Evolutionary conservation across 2,797 vertebrate species (phyloP).

Genomic region (Xiphorhynchus erythropygius): DNA sequence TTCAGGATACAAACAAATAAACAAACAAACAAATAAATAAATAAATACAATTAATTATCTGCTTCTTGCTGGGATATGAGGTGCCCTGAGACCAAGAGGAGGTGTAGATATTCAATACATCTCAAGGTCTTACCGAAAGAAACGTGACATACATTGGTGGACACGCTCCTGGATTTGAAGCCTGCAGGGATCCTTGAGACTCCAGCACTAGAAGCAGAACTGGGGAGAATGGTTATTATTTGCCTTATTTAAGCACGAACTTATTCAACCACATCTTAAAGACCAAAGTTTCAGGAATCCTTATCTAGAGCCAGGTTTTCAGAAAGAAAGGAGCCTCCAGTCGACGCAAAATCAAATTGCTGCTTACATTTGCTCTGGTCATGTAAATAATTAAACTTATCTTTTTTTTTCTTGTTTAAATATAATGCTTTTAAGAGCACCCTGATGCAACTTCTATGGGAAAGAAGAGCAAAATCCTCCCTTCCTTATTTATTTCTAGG

Average conservation of each 20-base stretch:
- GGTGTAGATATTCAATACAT: background rate
- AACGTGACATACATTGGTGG: accelerated
- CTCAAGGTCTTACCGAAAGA: background rate
- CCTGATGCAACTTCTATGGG: background rate
- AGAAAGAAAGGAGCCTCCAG: background rate
- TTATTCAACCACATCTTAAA: background rate
- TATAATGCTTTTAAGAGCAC: background rate
- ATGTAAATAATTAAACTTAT: accelerated
- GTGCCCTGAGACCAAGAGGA: background rate
- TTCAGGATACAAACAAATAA: slow-evolving; percentile 11
- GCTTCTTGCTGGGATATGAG: background rate
- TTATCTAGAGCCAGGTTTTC: background rate
- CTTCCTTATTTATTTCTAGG: background rate
- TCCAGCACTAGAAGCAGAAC: background rate
- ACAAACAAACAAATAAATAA: slow-evolving; percentile 10
- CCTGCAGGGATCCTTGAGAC: background rate
- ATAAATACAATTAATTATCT: background rate
- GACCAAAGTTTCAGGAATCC: background rate
- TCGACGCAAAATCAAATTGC: background rate
- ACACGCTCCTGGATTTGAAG: background rate
- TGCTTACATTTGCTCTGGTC: background rate
- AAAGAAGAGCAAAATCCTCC: background rate
- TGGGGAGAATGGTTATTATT: background rate
- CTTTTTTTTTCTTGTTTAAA: background rate
- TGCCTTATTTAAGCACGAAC: background rate